These are phyloP conservation scores for Ophiodon elongatus DNA, from an alignment of 2,113 vertebrate species.

Conservation along the genomic window DNA sequence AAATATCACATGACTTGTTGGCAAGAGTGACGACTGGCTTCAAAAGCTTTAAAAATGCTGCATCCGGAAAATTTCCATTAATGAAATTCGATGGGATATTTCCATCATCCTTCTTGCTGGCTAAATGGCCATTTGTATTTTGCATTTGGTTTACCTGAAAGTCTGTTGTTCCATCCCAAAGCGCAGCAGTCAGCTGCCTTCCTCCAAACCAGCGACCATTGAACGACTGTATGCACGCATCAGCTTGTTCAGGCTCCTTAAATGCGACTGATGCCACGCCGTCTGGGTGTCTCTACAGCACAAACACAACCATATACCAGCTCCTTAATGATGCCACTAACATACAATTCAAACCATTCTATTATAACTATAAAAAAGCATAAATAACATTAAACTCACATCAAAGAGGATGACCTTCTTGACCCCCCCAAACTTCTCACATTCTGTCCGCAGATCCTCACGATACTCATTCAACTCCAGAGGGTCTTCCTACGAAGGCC, in stretches of 20 bases:
- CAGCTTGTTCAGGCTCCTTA: slow-evolving; percentile 90
- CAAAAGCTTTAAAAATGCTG: background rate
- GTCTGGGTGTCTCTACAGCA: slow-evolving; percentile 92
- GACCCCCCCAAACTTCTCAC: slow-evolving; percentile 96
- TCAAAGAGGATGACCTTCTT: slow-evolving; percentile 98
- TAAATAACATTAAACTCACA: slow-evolving; percentile 84
- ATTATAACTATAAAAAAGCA: background rate
- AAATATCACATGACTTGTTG: background rate
- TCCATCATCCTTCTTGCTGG: background rate
- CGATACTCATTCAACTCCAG: slow-evolving; percentile 96
- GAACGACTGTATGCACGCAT: slow-evolving; percentile 88
- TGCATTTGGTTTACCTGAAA: slow-evolving; percentile 87
- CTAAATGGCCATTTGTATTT: background rate
- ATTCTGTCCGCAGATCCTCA: slow-evolving; percentile 93
- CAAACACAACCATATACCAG: slow-evolving; percentile 71
- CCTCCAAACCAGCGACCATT: slow-evolving; percentile 97
- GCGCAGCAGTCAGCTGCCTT: slow-evolving; percentile 89
- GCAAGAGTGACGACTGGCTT: background rate
- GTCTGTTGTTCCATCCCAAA: slow-evolving; percentile 94
- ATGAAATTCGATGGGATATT: background rate
- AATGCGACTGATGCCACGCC: slow-evolving; percentile 96
- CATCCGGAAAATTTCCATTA: background rate
- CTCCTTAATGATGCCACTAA: background rate
- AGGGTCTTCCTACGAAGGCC: slow-evolving; percentile 91
- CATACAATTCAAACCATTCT: background rate